A percentile compares a stretch with the other conserved stretches of the same genome.
These are phyloP conservation scores for Tachina fera DNA, from an alignment of 2,888 invertebrate species.

Conservation along the genomic window DNA sequence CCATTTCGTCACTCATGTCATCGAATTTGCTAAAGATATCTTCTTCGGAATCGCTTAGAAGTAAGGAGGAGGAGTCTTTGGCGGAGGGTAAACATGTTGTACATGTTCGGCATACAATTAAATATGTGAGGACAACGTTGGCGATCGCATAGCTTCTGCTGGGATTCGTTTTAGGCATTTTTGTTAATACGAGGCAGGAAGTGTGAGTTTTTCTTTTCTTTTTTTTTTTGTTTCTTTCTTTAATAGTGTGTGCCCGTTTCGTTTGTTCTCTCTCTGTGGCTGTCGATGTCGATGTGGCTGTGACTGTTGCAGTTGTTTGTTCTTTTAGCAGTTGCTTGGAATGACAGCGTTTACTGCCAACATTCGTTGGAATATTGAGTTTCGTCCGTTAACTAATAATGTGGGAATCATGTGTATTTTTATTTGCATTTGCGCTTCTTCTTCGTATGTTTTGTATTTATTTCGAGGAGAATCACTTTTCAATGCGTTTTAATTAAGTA, in stretches of 20 bases:
- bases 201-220: conserved; percentile 17
- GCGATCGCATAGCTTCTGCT: conserved; percentile 57
- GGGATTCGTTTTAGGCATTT: conserved; percentile 64
- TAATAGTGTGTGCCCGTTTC: conserved; percentile 16
- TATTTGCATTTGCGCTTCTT: conserved; percentile 40
- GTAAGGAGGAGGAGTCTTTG: conserved; percentile 62
- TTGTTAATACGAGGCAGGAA: conserved; percentile 67
- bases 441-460: neutral
- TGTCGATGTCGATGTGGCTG: conserved; percentile 25
- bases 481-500: conserved; percentile 60
- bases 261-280: conserved; percentile 8
- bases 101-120: conserved; percentile 65
- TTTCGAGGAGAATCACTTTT: conserved; percentile 25
- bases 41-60: conserved; percentile 65
- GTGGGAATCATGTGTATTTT: conserved; percentile 62
- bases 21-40: conserved; percentile 69
- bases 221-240: neutral
- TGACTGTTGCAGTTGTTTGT: conserved; percentile 27
- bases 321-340: conserved; percentile 25
- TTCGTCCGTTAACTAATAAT: conserved; percentile 57
- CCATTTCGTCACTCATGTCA: conserved; percentile 66
- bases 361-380: conserved; percentile 52
- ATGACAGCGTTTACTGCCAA: conserved; percentile 28
- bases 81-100: conserved; percentile 64
- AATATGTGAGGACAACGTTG: conserved; percentile 62